phyloP scores from a whole-genome alignment of 2,888 invertebrate species.

The Drosophila putrida region DNA sequence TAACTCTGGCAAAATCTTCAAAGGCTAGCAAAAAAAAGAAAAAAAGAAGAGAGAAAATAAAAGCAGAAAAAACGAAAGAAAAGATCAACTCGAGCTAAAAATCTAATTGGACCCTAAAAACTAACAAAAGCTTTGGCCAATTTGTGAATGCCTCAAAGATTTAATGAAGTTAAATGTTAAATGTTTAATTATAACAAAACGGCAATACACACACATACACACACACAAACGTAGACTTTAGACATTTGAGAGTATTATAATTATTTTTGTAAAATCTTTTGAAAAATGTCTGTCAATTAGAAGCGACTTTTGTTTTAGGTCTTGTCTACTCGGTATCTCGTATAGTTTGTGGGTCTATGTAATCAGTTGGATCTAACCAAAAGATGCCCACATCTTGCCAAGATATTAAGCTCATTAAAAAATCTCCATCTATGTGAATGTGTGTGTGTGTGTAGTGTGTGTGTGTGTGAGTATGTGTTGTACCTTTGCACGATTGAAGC shows the following conservation, averaged over 20 bases:
- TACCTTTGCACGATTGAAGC: constrained; percentile 22
- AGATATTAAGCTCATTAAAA: constrained; percentile 81
- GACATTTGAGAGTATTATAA: constrained; percentile 34
- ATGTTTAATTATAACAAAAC: constrained; percentile 73
- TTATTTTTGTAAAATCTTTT: constrained; percentile 54
- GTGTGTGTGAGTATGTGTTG: constrained; percentile 18
- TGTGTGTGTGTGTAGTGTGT: constrained; percentile 18
- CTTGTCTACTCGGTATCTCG: constrained; percentile 17
- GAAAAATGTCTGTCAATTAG: constrained; percentile 77
- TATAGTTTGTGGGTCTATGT: constrained; percentile 48
- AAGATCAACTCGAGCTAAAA: constrained; percentile 56
- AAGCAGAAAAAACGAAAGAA: constrained; percentile 19
- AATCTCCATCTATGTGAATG: constrained; percentile 22
- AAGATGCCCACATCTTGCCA: constrained; percentile 72
- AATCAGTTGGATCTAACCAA: constrained; percentile 75
- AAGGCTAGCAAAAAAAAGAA: constrained; percentile 33
- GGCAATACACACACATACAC: constrained; percentile 14
- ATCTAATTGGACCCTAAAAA: constrained; percentile 70
- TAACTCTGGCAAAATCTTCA: constrained; percentile 56
- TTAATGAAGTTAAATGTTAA: constrained; percentile 73
- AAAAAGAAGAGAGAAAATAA: constrained; percentile 15
- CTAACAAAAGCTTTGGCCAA: constrained; percentile 45
- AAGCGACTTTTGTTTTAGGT: constrained; percentile 42
- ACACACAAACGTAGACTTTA: background rate
- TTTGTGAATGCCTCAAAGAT: constrained; percentile 47